Percentiles rank a stretch among this genome's conserved stretches.
These are phyloP conservation scores for Panonychus citri DNA, from an alignment of 1,140 invertebrate genomes.

Conservation along the genomic window DNA sequence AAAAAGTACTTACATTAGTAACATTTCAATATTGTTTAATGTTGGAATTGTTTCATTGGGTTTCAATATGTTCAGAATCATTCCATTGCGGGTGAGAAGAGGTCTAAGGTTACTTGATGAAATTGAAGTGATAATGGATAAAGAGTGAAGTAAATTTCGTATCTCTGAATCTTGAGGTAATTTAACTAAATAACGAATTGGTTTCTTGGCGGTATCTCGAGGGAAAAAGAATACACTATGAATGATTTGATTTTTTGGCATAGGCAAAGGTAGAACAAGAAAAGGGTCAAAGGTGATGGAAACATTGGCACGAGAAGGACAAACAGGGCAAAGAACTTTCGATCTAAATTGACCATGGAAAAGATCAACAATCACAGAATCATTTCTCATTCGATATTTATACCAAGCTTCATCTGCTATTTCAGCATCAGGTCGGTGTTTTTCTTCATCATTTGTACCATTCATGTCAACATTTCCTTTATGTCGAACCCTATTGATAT, in stretches of 20 bases:
- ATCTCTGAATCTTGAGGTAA: constrained; percentile 19
- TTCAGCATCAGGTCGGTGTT: neutral
- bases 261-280: constrained; percentile 24
- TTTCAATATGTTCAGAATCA: constrained; percentile 19
- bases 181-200: constrained; percentile 10
- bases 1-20: constrained; percentile 21
- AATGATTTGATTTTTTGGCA: constrained; percentile 19
- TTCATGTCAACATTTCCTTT: constrained; percentile 16
- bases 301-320: constrained; percentile 25
- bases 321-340: constrained; percentile 27
- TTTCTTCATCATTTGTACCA: constrained; percentile 14
- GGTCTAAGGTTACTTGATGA: neutral
- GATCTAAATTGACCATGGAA: constrained; percentile 30
- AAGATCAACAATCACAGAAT: constrained; percentile 21
- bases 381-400: constrained; percentile 18
- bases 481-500: constrained; percentile 19
- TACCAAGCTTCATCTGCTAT: constrained; percentile 20
- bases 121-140: neutral
- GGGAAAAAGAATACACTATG: constrained; percentile 22
- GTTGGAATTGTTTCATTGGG: constrained; percentile 14
- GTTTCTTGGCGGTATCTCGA: constrained; percentile 21
- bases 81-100: constrained; percentile 5
- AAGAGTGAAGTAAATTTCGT: constrained; percentile 21
- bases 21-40: constrained; percentile 17
- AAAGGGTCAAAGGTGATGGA: constrained; percentile 30